These are phyloP conservation scores for Malurus leucopterus DNA, from an alignment of 2,797 vertebrate genomes.

Conservation along the genomic window DNA sequence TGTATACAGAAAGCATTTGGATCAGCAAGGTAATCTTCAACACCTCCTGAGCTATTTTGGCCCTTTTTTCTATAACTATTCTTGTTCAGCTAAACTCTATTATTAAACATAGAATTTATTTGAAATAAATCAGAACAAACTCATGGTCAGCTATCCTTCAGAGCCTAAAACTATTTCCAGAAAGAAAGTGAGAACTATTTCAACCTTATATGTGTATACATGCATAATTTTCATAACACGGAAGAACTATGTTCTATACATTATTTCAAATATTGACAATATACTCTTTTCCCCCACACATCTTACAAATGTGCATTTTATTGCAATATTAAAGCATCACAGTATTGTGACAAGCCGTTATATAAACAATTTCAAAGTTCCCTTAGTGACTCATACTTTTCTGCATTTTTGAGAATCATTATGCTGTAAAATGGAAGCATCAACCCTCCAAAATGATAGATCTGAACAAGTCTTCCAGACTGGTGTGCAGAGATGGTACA, in stretches of 20 bases:
- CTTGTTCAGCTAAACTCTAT: not conserved
- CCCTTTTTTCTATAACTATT: not conserved
- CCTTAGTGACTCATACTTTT: not conserved
- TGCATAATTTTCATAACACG: not conserved
- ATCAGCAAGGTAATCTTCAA: not conserved
- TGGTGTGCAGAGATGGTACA: not conserved
- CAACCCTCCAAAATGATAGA: not conserved
- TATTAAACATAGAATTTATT: not conserved
- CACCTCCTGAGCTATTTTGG: not conserved
- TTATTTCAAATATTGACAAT: not conserved
- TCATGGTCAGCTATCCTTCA: rapidly evolving
- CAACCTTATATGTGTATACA: rapidly evolving
- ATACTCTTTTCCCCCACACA: not conserved
- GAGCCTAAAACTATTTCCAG: not conserved
- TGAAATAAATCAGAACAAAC: not conserved
- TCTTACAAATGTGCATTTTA: not conserved
- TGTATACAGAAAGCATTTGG: rapidly evolving
- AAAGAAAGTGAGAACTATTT: not conserved
- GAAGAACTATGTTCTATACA: not conserved
- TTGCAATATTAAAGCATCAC: not conserved
- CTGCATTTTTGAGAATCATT: not conserved
- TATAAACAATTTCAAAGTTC: not conserved
- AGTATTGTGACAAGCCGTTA: not conserved
- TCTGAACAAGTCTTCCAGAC: not conserved
- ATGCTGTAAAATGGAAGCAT: not conserved